These are phyloP conservation scores for Diadophis punctatus DNA, from an alignment of 2,113 vertebrate genomes.

Conservation along the genomic window DNA sequence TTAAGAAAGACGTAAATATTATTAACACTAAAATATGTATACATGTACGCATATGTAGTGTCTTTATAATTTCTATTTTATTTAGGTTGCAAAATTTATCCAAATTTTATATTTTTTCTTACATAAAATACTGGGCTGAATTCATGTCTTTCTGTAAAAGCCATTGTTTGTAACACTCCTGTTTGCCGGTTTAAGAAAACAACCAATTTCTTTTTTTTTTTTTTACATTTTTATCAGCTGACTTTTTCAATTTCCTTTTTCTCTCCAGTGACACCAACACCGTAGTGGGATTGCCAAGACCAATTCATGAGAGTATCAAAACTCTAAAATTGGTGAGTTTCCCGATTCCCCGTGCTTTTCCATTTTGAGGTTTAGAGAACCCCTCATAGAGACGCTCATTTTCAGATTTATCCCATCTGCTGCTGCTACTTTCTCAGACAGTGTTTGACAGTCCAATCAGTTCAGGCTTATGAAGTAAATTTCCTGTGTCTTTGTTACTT, in stretches of 20 bases:
- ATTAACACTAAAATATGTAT: background rate
- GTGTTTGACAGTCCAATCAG: background rate
- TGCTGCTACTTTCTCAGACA: background rate
- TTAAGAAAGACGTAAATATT: background rate
- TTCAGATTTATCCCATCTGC: background rate
- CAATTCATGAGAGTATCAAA: conserved; percentile 96
- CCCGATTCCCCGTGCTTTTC: rapidly evolving
- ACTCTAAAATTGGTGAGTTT: conserved; percentile 89
- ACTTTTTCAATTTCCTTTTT: conserved; percentile 31
- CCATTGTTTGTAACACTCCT: background rate
- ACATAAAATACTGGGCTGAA: background rate
- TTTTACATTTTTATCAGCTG: background rate
- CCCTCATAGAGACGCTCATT: background rate
- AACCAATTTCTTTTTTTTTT: background rate
- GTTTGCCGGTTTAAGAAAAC: background rate
- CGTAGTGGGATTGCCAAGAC: conserved; percentile 90
- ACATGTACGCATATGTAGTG: background rate
- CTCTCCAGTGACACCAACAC: conserved; percentile 89
- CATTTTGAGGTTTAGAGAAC: background rate
- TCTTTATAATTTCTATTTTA: background rate
- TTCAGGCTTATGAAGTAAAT: background rate
- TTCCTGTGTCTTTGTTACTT: background rate
- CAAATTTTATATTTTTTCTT: background rate
- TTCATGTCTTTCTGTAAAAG: background rate
- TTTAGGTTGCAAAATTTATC: background rate